Evolutionary conservation across 2,888 invertebrate species (phyloP).

Genomic region (Hofmannophila pseudospretella): DNA sequence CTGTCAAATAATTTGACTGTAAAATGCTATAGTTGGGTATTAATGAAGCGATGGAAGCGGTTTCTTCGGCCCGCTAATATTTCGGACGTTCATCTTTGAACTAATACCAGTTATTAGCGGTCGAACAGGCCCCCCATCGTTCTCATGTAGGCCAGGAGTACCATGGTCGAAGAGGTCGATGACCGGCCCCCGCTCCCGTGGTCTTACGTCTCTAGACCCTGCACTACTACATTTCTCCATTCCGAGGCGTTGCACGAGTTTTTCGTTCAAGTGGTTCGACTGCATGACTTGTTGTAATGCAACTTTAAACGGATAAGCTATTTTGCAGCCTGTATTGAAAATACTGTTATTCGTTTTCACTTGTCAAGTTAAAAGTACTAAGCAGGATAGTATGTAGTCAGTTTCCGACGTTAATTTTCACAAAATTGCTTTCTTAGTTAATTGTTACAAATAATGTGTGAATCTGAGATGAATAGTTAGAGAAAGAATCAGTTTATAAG

Average conservation of each 20-base stretch:
- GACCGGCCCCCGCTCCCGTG: conserved; percentile 45
- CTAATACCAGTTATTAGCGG: conserved; percentile 9
- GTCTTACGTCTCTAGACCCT: conserved; percentile 44
- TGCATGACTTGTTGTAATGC: conserved; percentile 3
- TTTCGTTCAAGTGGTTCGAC: conserved; percentile 37
- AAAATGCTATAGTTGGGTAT: neutral
- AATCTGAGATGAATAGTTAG: conserved; percentile 32
- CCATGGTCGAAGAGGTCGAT: conserved; percentile 58
- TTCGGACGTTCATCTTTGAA: conserved; percentile 4
- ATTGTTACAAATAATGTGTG: conserved; percentile 26
- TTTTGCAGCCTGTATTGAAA: neutral
- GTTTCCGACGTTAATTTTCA: conserved; percentile 4
- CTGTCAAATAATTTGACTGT: conserved; percentile 19
- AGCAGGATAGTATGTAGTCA: neutral
- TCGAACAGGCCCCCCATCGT: conserved; percentile 10
- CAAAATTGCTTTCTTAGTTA: conserved; percentile 31
- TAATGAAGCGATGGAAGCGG: neutral
- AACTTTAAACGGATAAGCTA: neutral
- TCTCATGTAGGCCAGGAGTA: conserved; percentile 69
- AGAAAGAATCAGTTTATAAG: conserved; percentile 34
- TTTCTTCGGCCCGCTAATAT: neutral
- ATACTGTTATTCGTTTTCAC: neutral
- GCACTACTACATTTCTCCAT: conserved; percentile 58
- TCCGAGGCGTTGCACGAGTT: conserved; percentile 41
- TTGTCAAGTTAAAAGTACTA: neutral